Evolutionary conservation across 2,797 vertebrate species (phyloP).

Genomic region (Onychomys arenicola): DNA sequence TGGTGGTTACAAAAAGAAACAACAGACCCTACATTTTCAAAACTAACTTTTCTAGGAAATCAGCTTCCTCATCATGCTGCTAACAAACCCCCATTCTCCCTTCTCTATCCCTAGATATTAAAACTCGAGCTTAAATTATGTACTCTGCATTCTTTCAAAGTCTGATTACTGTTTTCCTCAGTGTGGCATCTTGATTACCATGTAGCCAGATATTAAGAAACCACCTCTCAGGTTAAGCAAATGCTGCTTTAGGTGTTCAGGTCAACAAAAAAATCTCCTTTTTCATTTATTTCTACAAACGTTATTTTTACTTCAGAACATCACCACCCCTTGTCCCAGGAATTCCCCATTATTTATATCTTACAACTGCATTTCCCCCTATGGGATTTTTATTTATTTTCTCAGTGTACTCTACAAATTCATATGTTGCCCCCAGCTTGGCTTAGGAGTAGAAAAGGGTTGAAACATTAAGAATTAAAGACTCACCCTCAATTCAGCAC

Average conservation of each 20-base stretch:
- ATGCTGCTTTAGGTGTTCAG: not conserved
- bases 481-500: not conserved
- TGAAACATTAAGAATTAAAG: not conserved
- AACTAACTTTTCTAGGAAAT: not conserved
- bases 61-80: not conserved
- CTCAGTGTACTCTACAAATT: not conserved
- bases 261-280: not conserved
- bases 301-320: not conserved
- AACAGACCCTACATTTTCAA: not conserved
- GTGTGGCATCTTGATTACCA: not conserved
- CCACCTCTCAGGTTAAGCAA: not conserved
- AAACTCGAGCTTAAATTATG: not conserved
- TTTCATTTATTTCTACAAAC: not conserved
- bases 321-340: not conserved
- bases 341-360: not conserved
- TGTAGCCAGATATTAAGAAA: not conserved
- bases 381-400: not conserved
- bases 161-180: not conserved
- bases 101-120: not conserved
- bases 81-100: not conserved
- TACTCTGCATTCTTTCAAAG: not conserved
- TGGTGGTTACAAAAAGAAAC: not conserved
- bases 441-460: not conserved
- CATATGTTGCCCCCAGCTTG: not conserved
- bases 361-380: not conserved